These are phyloP conservation scores for Aethes cnicana DNA, from an alignment of 2,888 invertebrate genomes.

Conservation along the genomic window DNA sequence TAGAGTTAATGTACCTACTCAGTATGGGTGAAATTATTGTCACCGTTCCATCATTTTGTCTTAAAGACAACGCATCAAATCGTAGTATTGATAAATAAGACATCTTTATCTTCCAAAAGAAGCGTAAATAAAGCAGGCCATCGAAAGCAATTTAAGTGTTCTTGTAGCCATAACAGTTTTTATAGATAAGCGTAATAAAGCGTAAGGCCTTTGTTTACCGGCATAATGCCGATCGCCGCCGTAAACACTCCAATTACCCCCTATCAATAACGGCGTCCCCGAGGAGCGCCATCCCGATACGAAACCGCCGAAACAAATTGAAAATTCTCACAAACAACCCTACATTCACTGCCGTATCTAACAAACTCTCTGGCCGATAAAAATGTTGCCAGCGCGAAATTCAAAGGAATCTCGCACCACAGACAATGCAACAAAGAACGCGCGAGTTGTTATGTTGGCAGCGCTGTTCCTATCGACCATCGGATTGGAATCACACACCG, in stretches of 20 bases:
- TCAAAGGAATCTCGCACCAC: constrained; percentile 20
- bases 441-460: constrained; percentile 4
- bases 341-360: constrained; percentile 36
- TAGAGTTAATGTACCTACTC: too few species aligned
- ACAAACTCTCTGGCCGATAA: constrained; percentile 18
- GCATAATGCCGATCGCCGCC: constrained; percentile 31
- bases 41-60: too few species aligned
- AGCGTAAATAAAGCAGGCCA: background rate
- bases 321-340: constrained; percentile 65
- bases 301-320: constrained; percentile 63
- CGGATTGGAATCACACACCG: constrained; percentile 28
- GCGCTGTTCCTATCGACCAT: constrained; percentile 23
- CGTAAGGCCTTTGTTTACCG: constrained; percentile 20
- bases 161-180: constrained; percentile 1
- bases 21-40: too few species aligned
- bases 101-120: too few species aligned
- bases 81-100: too few species aligned
- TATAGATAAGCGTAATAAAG: constrained; percentile 19
- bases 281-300: constrained; percentile 39
- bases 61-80: too few species aligned
- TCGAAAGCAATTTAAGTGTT: background rate
- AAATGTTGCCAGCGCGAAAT: constrained; percentile 22
- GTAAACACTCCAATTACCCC: constrained; percentile 41
- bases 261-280: constrained; percentile 44
- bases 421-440: constrained; percentile 10